phyloP scores from a whole-genome alignment of 2,113 vertebrate species.

The Austrofundulus limnaeus region DNA sequence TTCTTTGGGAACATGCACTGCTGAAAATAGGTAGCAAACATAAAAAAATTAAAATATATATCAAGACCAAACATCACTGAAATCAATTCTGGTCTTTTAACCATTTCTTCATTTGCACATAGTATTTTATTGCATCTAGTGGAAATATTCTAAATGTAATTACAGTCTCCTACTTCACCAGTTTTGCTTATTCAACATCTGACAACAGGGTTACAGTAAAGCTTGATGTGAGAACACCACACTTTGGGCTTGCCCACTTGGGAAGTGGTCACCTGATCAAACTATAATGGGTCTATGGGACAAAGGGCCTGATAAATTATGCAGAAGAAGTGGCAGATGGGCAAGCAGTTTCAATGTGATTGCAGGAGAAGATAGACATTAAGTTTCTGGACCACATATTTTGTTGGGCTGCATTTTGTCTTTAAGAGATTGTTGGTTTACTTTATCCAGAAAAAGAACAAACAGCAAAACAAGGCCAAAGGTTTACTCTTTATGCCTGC shows the following conservation, averaged over 20 bases:
- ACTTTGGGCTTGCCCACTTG: constrained; percentile 8
- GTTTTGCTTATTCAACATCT: constrained; percentile 34
- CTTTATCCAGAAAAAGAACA: constrained; percentile 8
- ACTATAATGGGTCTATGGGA: constrained; percentile 38
- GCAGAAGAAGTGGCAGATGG: constrained; percentile 19
- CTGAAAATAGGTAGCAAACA: too few relatives aligned
- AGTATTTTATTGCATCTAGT: too few relatives aligned
- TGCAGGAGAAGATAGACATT: background rate
- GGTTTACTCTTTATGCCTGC: constrained; percentile 16
- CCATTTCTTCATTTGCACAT: background rate
- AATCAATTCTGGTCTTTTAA: background rate
- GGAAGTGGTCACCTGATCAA: constrained; percentile 44
- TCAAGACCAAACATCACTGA: too few relatives aligned
- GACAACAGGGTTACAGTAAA: background rate
- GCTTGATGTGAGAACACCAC: constrained; percentile 36
- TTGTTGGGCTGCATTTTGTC: constrained; percentile 8
- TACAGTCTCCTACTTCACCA: background rate
- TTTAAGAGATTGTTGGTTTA: background rate
- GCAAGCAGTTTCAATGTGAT: background rate
- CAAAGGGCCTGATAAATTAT: constrained; percentile 48
- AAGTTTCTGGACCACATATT: background rate
- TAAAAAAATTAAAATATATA: too few relatives aligned
- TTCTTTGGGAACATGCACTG: too few relatives aligned
- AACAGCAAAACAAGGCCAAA: constrained; percentile 1
- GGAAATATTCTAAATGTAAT: background rate